Evolutionary conservation across 2,797 vertebrate genomes (phyloP).

Genomic region (Orestias chungarensis): DNA sequence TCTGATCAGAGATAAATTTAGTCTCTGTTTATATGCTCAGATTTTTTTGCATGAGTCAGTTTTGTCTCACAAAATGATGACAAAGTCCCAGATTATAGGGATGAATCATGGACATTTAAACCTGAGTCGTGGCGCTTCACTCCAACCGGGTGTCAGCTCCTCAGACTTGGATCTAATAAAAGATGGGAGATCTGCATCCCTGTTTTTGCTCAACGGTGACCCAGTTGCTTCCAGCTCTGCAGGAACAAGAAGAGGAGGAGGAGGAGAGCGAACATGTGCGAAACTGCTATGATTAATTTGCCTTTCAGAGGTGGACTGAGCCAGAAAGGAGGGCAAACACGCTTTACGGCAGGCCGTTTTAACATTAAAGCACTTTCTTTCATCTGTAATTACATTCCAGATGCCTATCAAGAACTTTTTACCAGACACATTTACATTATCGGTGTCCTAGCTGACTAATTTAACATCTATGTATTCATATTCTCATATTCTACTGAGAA

Average conservation of each 20-base stretch:
- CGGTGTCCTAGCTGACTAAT: no score
- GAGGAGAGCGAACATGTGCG: slow-evolving; percentile 57
- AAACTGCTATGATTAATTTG: slow-evolving; percentile 67
- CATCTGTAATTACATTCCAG: no score
- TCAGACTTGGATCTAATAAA: slow-evolving; percentile 26
- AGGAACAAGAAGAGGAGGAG: slow-evolving; percentile 55
- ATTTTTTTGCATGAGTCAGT: background rate
- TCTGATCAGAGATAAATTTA: background rate
- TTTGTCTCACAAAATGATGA: background rate
- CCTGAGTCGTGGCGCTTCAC: background rate
- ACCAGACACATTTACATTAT: no score
- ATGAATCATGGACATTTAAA: slow-evolving; percentile 19
- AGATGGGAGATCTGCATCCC: slow-evolving; percentile 21
- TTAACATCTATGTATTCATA: no score
- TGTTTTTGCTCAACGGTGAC: slow-evolving; percentile 42
- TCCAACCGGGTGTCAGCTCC: slow-evolving; percentile 7
- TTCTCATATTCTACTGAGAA: no score
- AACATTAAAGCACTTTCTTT: no score
- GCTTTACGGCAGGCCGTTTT: no score
- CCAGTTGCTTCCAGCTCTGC: slow-evolving; percentile 60
- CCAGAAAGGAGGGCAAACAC: slow-evolving; percentile 35
- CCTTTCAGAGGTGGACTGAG: slow-evolving; percentile 53
- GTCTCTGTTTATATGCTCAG: background rate
- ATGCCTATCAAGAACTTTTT: no score
- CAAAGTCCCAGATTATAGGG: background rate